Conservation (phyloP, 2,113 vertebrate species). For the Brachyhypopomus gauderio region DNA sequence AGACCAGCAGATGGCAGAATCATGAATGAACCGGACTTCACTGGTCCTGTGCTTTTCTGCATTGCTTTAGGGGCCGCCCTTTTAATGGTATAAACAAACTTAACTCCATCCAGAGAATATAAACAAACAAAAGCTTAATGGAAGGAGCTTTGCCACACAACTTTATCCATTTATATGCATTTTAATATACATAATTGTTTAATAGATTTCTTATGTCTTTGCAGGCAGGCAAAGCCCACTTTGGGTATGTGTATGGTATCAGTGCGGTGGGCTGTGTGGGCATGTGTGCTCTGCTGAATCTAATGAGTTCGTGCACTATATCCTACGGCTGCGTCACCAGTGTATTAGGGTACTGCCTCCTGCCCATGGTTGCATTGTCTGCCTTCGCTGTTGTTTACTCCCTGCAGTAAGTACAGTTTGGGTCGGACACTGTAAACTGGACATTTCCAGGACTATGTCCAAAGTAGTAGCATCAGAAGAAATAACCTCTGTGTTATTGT, state of each 20-base stretch:
- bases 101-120: too few relatives aligned
- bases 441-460: too few relatives aligned
- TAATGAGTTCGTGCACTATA: constrained; percentile 81
- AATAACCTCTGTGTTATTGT: too few relatives aligned
- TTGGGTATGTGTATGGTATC: constrained; percentile 84
- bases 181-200: not conserved
- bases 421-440: too few relatives aligned
- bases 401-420: constrained; percentile 74
- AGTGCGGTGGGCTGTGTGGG: constrained; percentile 81
- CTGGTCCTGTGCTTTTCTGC: constrained; percentile 84
- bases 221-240: constrained; percentile 88
- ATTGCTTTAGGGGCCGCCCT: constrained; percentile 79
- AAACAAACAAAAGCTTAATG: too few relatives aligned
- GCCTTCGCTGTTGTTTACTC: constrained; percentile 78
- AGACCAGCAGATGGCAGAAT: constrained; percentile 90
- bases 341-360: constrained; percentile 85
- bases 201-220: not conserved
- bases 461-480: too few relatives aligned
- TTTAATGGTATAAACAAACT: constrained; percentile 76
- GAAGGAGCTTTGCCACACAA: too few relatives aligned
- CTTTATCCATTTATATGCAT: not conserved
- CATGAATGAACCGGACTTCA: constrained; percentile 88
- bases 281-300: constrained; percentile 79
- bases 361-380: constrained; percentile 86
- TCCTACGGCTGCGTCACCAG: constrained; percentile 85